Evolutionary conservation across 2,888 invertebrate genomes (phyloP).

Genomic region (Tetheella fluctuosa): DNA sequence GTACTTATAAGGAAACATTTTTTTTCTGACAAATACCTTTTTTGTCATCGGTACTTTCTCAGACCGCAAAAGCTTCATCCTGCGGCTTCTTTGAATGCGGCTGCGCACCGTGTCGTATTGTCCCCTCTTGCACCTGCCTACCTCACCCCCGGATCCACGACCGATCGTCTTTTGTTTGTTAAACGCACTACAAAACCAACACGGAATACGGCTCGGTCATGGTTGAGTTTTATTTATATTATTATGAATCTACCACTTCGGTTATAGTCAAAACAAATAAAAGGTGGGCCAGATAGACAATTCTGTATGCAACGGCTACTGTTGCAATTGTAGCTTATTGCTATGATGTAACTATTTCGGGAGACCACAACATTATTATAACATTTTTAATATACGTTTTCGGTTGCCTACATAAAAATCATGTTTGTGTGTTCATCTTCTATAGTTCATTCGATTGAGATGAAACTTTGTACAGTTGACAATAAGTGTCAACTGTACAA

Average conservation of each 20-base stretch:
- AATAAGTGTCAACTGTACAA: too few relatives aligned
- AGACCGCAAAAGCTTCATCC: conserved; percentile 63
- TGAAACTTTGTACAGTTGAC: too few relatives aligned
- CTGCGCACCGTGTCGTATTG: conserved; percentile 63
- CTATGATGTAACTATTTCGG: conserved; percentile 36
- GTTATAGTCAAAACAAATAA: conserved; percentile 32
- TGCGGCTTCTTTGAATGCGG: conserved; percentile 77
- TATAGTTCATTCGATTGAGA: too few relatives aligned
- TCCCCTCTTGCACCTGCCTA: conserved; percentile 31
- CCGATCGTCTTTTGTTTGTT: conserved; percentile 77
- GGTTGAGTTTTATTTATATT: conserved; percentile 48
- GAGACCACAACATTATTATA: conserved; percentile 25
- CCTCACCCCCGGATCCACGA: conserved; percentile 52
- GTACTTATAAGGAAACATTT: too few relatives aligned
- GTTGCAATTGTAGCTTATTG: conserved; percentile 35
- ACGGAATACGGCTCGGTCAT: conserved; percentile 51
- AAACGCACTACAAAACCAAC: conserved; percentile 72
- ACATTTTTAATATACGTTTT: not conserved
- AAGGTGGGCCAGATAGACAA: conserved; percentile 38
- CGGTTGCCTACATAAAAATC: conserved; percentile 3
- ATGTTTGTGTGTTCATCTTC: too few relatives aligned
- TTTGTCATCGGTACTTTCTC: conserved; percentile 57
- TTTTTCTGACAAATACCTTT: conserved; percentile 37
- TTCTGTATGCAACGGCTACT: conserved; percentile 30
- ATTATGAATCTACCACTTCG: conserved; percentile 25